Evolutionary conservation across 2,888 invertebrate genomes (phyloP).

Genomic region (Plebejus anna): DNA sequence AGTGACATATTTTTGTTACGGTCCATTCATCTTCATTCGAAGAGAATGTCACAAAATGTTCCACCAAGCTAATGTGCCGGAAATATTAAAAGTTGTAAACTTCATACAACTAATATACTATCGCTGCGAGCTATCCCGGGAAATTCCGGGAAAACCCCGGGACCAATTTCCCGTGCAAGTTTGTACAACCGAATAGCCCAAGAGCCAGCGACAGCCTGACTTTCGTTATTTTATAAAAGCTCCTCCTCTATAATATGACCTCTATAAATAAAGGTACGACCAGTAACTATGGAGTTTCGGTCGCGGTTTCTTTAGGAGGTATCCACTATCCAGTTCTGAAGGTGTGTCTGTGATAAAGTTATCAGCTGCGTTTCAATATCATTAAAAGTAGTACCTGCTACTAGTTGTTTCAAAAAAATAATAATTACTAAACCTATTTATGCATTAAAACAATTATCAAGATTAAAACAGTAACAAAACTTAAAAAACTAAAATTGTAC

Average conservation of each 20-base stretch:
- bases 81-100: slow-evolving; percentile 18
- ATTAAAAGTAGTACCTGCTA: not conserved
- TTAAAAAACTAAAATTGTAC: not conserved
- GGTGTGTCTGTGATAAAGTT: not conserved
- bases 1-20: too few species aligned
- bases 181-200: not conserved
- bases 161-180: slow-evolving; percentile 3
- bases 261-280: too few species aligned
- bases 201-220: too few species aligned
- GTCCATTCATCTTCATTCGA: too few species aligned
- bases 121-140: not conserved
- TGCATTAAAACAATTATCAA: too few species aligned
- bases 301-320: too few species aligned
- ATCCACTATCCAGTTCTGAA: too few species aligned
- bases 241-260: too few species aligned
- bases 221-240: too few species aligned
- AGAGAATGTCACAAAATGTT: not conserved
- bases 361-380: not conserved
- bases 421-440: too few species aligned
- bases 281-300: too few species aligned
- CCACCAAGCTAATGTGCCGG: not conserved
- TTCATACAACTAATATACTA: not conserved
- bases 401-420: not conserved
- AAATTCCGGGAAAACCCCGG: not conserved
- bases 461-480: not conserved